These are phyloP conservation scores for Drosophila ustulata DNA, from an alignment of 2,888 invertebrate species.

Conservation along the genomic window DNA sequence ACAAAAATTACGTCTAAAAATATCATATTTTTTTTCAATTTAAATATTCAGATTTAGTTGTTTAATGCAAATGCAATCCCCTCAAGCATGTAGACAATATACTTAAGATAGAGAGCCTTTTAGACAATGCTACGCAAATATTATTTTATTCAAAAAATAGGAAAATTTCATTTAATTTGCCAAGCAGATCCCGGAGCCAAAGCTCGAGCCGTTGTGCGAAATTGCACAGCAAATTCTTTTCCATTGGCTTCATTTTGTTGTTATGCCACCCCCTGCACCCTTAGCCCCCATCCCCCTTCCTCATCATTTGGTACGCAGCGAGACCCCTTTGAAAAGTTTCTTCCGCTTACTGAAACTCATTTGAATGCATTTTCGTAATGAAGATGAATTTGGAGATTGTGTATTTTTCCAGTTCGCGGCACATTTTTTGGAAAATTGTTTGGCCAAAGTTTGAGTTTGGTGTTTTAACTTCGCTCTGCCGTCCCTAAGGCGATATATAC, in stretches of 20 bases:
- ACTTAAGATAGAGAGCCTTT: slow-evolving; percentile 25
- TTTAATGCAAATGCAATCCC: slow-evolving; percentile 6
- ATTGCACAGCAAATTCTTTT: slow-evolving; percentile 30
- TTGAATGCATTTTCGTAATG: slow-evolving; percentile 75
- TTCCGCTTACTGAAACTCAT: slow-evolving; percentile 54
- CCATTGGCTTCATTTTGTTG: slow-evolving; percentile 31
- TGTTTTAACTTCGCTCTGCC: slow-evolving; percentile 36
- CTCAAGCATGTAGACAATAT: slow-evolving; percentile 28
- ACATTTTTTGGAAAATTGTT: slow-evolving; percentile 67
- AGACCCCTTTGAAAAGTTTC: slow-evolving; percentile 41
- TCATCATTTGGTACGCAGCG: neutral
- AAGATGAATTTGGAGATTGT: slow-evolving; percentile 78
- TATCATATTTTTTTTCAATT: slow-evolving; percentile 1
- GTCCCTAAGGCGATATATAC: slow-evolving; percentile 33
- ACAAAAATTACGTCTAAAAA: neutral
- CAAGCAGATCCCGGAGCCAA: slow-evolving; percentile 6
- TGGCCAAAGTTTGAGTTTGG: slow-evolving; percentile 63
- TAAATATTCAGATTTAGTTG: slow-evolving; percentile 12
- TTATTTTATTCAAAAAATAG: slow-evolving; percentile 39
- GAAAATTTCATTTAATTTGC: slow-evolving; percentile 49
- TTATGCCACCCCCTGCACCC: slow-evolving; percentile 10
- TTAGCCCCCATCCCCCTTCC: neutral
- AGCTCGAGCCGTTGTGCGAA: slow-evolving; percentile 24
- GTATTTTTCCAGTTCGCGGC: slow-evolving; percentile 76
- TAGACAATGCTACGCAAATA: slow-evolving; percentile 31